Conservation (phyloP, 37 sponge, comb jelly and placozoan genomes). For the Oopsacas minuta region DNA sequence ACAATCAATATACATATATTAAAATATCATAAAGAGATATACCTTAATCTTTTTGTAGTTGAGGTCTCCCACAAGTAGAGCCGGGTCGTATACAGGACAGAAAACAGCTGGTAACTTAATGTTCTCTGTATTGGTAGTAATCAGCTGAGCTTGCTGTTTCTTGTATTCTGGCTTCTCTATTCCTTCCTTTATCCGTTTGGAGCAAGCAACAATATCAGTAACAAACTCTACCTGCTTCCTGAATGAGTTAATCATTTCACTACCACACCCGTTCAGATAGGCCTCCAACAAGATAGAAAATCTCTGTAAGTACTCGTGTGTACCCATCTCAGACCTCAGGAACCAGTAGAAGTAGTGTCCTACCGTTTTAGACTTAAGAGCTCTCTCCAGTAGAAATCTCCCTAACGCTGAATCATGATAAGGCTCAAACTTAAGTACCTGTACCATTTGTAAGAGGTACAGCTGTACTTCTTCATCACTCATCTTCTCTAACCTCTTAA, state of each 20-base stretch:
- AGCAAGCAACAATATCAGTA: not conserved
- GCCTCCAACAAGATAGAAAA: constrained; percentile 81
- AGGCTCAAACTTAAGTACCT: constrained; percentile 85
- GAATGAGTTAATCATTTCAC: constrained; percentile 48
- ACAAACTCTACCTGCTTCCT: not conserved
- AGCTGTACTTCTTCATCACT: constrained; percentile 46
- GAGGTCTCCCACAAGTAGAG: not conserved
- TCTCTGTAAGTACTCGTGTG: constrained; percentile 62
- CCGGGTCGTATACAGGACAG: constrained; percentile 6
- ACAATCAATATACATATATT: constrained; percentile 14
- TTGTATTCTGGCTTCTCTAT: constrained; percentile 13
- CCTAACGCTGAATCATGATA: constrained; percentile 77
- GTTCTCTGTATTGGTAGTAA: not conserved
- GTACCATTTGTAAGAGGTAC: constrained; percentile 67
- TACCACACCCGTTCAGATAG: constrained; percentile 73
- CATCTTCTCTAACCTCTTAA: constrained; percentile 49
- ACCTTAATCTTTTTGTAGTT: constrained; percentile 15
- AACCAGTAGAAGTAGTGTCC: constrained; percentile 94
- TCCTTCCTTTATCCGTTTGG: not conserved
- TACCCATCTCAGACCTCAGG: constrained; percentile 77
- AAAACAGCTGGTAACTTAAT: not conserved
- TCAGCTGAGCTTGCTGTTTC: constrained; percentile 14
- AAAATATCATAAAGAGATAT: not conserved
- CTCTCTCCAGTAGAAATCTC: constrained; percentile 55
- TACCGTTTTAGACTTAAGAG: constrained; percentile 63